phyloP scores from a whole-genome alignment of 2,888 invertebrate genomes.

The Spilosoma lubricipeda region DNA sequence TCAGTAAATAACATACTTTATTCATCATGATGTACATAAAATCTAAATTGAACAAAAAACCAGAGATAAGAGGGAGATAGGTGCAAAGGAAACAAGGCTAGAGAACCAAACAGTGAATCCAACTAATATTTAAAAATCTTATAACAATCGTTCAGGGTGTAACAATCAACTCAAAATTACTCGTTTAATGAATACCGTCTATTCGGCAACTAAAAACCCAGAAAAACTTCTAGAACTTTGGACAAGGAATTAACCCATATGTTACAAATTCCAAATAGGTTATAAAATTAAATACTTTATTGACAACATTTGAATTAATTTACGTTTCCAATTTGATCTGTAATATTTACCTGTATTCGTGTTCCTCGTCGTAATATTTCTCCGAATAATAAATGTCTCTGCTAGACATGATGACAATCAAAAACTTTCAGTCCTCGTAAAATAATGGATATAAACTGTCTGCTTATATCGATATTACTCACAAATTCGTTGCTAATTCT shows the following conservation, averaged over 20 bases:
- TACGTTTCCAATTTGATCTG: neutral
- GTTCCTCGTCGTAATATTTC: conserved; percentile 96
- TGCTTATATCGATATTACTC: conserved; percentile 14
- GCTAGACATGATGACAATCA: conserved; percentile 76
- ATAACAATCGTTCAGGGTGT: neutral
- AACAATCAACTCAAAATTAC: neutral
- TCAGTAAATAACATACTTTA: neutral
- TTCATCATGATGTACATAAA: neutral
- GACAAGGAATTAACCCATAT: neutral
- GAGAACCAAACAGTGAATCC: neutral
- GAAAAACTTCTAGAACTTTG: neutral
- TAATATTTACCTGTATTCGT: conserved; percentile 93
- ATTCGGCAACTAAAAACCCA: no score
- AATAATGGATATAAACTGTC: conserved; percentile 15
- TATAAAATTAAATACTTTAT: conserved; percentile 7
- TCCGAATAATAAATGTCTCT: conserved; percentile 97
- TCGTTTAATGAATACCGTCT: neutral
- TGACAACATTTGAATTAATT: neutral
- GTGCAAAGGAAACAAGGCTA: neutral
- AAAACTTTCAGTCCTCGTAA: conserved; percentile 29
- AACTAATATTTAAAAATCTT: neutral
- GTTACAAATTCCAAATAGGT: conserved; percentile 8
- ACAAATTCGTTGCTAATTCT: neutral
- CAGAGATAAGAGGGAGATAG: neutral
- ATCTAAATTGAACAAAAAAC: neutral